Percentiles rank a stretch among this genome's conserved stretches.
Conservation (phyloP, 2,113 vertebrate species). For the Caracal caracal region DNA sequence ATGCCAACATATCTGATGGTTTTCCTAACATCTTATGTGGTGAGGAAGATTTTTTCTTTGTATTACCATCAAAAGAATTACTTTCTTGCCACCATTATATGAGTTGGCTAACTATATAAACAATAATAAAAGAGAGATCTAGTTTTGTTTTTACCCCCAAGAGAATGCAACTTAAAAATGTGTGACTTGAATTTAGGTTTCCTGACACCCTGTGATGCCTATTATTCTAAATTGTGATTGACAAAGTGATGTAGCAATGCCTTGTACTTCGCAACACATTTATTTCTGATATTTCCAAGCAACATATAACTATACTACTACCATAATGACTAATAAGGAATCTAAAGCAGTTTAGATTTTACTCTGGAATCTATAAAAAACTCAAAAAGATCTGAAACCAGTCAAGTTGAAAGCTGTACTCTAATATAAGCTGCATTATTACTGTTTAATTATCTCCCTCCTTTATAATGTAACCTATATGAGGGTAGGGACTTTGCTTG, state of each 20-base stretch:
- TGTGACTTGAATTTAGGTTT: constrained; percentile 1
- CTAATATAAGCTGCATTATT: neutral
- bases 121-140: neutral
- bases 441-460: neutral
- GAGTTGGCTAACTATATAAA: neutral
- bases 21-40: neutral
- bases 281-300: neutral
- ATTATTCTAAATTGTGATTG: neutral
- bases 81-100: constrained; percentile 16
- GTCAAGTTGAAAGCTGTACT: neutral
- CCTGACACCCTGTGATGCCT: neutral
- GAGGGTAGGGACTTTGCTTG: neutral
- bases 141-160: neutral
- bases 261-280: neutral
- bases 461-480: neutral
- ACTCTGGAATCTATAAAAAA: neutral
- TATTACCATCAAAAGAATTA: constrained; percentile 14
- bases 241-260: neutral
- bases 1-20: neutral
- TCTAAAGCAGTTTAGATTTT: neutral
- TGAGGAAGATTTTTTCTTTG: neutral
- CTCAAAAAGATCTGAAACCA: neutral
- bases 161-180: neutral
- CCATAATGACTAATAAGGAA: neutral
- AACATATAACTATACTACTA: neutral